Evolutionary conservation across 1,140 invertebrate species (phyloP).

Genomic region (Drosophila hydei): DNA sequence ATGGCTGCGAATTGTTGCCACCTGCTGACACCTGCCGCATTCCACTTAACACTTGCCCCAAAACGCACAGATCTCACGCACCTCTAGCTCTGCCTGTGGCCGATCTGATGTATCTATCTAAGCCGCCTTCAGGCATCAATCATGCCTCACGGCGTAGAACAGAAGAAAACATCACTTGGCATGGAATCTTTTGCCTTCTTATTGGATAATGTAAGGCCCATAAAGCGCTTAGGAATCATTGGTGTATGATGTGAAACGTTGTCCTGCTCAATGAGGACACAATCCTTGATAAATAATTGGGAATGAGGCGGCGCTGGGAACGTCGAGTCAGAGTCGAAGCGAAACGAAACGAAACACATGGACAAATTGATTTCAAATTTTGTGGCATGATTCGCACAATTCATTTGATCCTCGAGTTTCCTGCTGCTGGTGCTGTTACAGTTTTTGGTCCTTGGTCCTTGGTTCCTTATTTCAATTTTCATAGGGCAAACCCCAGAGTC

Average conservation of each 20-base stretch:
- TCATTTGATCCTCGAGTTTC: conserved; percentile 69
- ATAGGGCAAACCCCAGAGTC: conserved; percentile 7
- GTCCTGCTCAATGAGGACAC: too few species aligned
- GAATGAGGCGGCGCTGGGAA: background rate
- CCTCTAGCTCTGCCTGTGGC: too few species aligned
- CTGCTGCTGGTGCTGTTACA: conserved; percentile 46
- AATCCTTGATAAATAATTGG: background rate
- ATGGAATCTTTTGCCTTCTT: too few species aligned
- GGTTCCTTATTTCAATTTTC: conserved; percentile 29
- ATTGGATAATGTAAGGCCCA: too few species aligned
- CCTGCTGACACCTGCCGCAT: conserved; percentile 10
- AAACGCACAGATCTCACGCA: too few species aligned
- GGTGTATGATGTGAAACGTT: too few species aligned
- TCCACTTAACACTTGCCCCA: conserved; percentile 3
- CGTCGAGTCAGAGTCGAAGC: background rate
- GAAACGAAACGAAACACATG: conserved; percentile 53
- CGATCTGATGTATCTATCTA: too few species aligned
- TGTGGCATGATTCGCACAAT: conserved; percentile 70
- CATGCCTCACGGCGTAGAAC: too few species aligned
- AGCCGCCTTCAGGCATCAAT: too few species aligned
- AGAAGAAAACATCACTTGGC: too few species aligned
- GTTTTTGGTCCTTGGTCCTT: conserved; percentile 8
- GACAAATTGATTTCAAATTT: conserved; percentile 76
- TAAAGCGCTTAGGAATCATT: too few species aligned
- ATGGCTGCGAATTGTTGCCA: background rate